Conservation (phyloP, 2,113 vertebrate genomes). For the Zosterops hypoxanthus region DNA sequence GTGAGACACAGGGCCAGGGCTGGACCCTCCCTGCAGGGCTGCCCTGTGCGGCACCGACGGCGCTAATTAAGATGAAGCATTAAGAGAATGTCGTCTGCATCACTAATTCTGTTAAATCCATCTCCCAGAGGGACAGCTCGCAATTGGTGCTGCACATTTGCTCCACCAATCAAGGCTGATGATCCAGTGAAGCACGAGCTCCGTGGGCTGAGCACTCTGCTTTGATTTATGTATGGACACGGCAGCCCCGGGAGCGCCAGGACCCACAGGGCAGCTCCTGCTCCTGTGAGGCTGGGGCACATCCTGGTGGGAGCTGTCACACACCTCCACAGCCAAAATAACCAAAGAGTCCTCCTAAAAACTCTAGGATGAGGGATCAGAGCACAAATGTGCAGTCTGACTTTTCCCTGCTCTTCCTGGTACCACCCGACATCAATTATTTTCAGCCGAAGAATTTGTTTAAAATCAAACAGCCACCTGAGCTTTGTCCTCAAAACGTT, state of each 20-base stretch:
- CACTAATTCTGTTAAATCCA: background rate
- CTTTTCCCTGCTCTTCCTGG: background rate
- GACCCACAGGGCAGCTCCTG: background rate
- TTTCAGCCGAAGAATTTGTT: background rate
- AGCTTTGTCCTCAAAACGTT: background rate
- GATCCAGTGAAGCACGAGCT: background rate
- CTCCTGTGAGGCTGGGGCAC: background rate
- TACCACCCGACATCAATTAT: fast-evolving
- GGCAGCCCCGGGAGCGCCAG: background rate
- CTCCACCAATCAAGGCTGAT: conserved; percentile 16
- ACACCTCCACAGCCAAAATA: background rate
- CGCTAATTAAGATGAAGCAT: background rate
- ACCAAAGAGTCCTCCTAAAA: background rate
- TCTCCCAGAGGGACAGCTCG: background rate
- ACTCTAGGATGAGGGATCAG: background rate
- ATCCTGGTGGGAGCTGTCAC: background rate
- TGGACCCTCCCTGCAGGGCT: background rate
- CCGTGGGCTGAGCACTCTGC: background rate
- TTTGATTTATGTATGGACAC: background rate
- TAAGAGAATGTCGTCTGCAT: background rate
- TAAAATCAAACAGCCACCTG: background rate
- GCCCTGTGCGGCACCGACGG: background rate
- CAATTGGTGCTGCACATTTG: background rate
- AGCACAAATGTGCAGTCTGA: background rate
- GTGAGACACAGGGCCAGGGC: background rate